Conservation (phyloP, 2,888 invertebrate species). For the Andrena marginata region DNA sequence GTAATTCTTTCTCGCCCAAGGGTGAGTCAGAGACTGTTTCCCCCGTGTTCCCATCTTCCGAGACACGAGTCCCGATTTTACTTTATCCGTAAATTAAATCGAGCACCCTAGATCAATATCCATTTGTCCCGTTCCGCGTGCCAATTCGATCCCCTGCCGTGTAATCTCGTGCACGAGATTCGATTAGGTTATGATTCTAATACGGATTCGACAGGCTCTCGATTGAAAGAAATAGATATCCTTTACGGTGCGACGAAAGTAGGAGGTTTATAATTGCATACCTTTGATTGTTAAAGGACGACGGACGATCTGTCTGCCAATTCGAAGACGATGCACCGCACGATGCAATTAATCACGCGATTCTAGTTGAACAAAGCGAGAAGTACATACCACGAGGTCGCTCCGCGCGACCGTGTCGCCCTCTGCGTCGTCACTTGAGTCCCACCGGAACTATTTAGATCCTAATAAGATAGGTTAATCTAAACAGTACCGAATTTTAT, state of each 20-base stretch:
- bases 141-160: conserved; percentile 10
- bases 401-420: neutral
- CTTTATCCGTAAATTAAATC: conserved; percentile 60
- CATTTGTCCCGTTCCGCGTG: conserved; percentile 35
- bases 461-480: neutral
- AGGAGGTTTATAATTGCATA: no score
- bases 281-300: no score
- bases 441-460: neutral
- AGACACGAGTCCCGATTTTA: conserved; percentile 64
- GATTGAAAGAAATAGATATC: neutral
- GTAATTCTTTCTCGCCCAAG: conserved; percentile 63
- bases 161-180: neutral
- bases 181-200: neutral
- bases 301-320: no score
- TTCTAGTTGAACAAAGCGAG: no score
- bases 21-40: conserved; percentile 69
- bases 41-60: conserved; percentile 48
- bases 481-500: no score
- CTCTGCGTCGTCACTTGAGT: neutral
- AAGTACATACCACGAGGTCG: neutral
- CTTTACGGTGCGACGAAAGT: neutral
- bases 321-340: no score
- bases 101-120: conserved; percentile 49
- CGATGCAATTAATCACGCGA: no score
- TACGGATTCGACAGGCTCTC: neutral